phyloP scores from a whole-genome alignment of 2,888 invertebrate genomes.

The Clivina fossor region DNA sequence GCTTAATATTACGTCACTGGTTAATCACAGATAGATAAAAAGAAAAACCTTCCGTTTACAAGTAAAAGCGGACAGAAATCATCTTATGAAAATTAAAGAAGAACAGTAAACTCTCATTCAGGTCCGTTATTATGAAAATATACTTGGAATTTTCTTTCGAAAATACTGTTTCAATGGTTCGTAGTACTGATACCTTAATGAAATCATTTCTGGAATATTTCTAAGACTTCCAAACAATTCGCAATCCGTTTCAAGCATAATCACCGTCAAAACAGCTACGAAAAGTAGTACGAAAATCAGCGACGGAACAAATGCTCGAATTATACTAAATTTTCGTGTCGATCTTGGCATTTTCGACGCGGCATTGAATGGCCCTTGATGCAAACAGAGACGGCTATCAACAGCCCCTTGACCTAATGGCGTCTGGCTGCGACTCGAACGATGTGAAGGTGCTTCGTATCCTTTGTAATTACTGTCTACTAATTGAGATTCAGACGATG shows the following conservation, averaged over 20 bases:
- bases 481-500: slow-evolving; percentile 75
- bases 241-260: slow-evolving; percentile 79
- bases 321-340: slow-evolving; percentile 61
- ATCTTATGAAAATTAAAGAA: too few species aligned
- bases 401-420: slow-evolving; percentile 51
- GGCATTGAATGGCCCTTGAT: slow-evolving; percentile 41
- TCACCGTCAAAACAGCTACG: slow-evolving; percentile 66
- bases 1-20: too few species aligned
- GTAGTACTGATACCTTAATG: slow-evolving; percentile 78
- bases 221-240: slow-evolving; percentile 68
- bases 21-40: too few species aligned
- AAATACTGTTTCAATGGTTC: slow-evolving; percentile 80
- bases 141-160: slow-evolving; percentile 62
- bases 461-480: slow-evolving; percentile 53
- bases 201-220: slow-evolving; percentile 74
- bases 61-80: too few species aligned
- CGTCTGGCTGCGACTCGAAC: slow-evolving; percentile 56
- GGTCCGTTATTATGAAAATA: slow-evolving; percentile 65
- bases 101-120: too few species aligned
- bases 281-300: slow-evolving; percentile 73
- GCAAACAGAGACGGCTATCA: slow-evolving; percentile 50
- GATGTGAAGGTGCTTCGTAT: slow-evolving; percentile 52
- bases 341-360: slow-evolving; percentile 49
- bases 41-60: too few species aligned
- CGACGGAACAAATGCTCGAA: slow-evolving; percentile 76